phyloP scores from a whole-genome alignment of 2,113 vertebrate genomes.

The Hiodon alosoides region DNA sequence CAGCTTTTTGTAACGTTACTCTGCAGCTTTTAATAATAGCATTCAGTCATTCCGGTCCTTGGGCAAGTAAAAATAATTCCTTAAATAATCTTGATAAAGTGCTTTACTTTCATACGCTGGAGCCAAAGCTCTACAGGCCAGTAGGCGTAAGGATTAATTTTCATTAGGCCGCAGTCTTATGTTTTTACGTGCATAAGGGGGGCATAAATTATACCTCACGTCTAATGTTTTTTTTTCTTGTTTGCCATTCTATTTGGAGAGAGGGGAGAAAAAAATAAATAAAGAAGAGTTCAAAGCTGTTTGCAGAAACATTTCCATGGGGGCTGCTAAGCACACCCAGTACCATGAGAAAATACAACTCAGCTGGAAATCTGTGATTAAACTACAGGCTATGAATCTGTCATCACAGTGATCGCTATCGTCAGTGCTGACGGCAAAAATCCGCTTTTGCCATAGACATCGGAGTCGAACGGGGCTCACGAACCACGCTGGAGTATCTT shows the following conservation, averaged over 20 bases:
- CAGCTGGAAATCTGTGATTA: conserved; percentile 4
- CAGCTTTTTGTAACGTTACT: conserved; percentile 15
- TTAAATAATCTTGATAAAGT: conserved; percentile 20
- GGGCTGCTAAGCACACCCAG: not conserved
- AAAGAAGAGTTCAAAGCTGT: not conserved
- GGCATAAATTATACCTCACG: not conserved
- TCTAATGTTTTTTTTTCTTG: not conserved
- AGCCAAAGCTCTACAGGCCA: not conserved
- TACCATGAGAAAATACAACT: not conserved
- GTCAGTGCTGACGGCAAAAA: not conserved
- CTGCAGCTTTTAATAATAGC: conserved; percentile 18
- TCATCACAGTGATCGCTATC: not conserved
- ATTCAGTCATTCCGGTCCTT: not conserved
- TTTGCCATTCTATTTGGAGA: not conserved
- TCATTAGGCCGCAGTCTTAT: no score
- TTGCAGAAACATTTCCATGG: not conserved
- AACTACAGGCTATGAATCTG: conserved; percentile 5
- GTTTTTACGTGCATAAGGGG: not conserved
- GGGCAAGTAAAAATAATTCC: conserved; percentile 9
- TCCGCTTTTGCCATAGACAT: not conserved
- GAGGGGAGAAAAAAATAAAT: not conserved
- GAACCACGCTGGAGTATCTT: not conserved
- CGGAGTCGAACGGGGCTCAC: not conserved
- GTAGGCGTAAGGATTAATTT: conserved; percentile 18
- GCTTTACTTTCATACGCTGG: conserved; percentile 16